A percentile compares a stretch with the other conserved stretches of the same genome.
Evolutionary conservation across 2,797 vertebrate species (phyloP).

Genomic region (Myiothlypis coronata): DNA sequence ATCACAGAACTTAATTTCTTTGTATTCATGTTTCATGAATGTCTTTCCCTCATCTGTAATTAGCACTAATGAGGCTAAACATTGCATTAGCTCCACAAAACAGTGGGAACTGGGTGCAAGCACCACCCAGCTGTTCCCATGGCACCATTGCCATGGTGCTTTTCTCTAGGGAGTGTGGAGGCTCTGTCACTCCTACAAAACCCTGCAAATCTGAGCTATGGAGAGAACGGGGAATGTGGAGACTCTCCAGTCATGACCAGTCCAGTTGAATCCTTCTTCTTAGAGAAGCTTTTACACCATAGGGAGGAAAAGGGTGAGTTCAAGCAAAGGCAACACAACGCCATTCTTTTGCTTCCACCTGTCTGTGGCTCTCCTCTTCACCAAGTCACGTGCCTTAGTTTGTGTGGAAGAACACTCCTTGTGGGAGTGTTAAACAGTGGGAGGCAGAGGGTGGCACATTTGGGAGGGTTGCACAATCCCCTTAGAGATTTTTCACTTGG

Average conservation of each 20-base stretch:
- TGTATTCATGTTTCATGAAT: neutral
- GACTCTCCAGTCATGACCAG: neutral
- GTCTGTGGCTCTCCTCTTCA: neutral
- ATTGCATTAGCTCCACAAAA: neutral
- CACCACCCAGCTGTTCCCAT: neutral
- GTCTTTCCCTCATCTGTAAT: neutral
- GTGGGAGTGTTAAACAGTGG: neutral
- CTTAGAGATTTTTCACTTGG: neutral
- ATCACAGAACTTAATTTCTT: neutral
- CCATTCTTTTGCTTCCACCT: neutral
- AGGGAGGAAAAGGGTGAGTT: neutral
- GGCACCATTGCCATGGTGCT: neutral
- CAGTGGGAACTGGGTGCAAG: neutral
- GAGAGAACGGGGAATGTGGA: neutral
- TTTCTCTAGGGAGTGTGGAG: neutral
- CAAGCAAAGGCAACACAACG: neutral
- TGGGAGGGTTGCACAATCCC: neutral
- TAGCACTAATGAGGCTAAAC: neutral
- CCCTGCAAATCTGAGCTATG: neutral
- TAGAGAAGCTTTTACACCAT: neutral
- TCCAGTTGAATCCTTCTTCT: constrained; percentile 1
- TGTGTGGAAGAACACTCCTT: neutral
- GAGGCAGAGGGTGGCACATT: neutral
- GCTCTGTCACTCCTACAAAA: neutral
- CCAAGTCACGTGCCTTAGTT: neutral